Evolutionary conservation across 2,888 invertebrate genomes (phyloP).

Genomic region (Microctonus aethiopoides): DNA sequence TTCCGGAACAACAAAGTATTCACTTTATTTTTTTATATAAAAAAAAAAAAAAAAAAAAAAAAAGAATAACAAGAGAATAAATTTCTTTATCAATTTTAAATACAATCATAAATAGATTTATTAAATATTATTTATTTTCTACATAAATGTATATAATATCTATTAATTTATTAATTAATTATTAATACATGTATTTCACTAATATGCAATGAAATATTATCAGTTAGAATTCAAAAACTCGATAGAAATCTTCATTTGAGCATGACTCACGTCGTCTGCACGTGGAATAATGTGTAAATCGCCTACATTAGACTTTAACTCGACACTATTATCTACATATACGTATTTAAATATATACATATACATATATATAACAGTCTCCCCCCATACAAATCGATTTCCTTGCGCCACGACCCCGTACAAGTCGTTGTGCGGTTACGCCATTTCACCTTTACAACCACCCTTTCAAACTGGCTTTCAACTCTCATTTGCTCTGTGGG

Average conservation of each 20-base stretch:
- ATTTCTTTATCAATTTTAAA: no score
- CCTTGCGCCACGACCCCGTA: conserved; percentile 2
- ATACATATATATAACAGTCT: background rate
- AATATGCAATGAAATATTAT: background rate
- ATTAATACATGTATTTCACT: no score
- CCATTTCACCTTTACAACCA: conserved; percentile 12
- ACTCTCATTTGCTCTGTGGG: conserved; percentile 16
- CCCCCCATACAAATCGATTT: background rate
- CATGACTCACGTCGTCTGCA: conserved; percentile 7
- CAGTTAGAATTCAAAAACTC: background rate
- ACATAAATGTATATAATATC: no score
- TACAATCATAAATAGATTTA: no score
- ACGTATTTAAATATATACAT: background rate
- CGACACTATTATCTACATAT: background rate
- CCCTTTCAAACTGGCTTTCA: conserved; percentile 5
- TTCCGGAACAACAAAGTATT: no score
- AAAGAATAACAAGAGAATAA: no score
- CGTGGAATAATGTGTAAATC: conserved; percentile 17
- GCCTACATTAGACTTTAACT: background rate
- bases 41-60: no score
- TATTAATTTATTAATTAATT: no score
- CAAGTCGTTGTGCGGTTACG: background rate
- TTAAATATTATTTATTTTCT: no score
- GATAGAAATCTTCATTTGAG: conserved; percentile 5
- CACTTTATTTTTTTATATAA: no score